Conservation (phyloP, 2,888 invertebrate genomes). For the Monopis laevigella region DNA sequence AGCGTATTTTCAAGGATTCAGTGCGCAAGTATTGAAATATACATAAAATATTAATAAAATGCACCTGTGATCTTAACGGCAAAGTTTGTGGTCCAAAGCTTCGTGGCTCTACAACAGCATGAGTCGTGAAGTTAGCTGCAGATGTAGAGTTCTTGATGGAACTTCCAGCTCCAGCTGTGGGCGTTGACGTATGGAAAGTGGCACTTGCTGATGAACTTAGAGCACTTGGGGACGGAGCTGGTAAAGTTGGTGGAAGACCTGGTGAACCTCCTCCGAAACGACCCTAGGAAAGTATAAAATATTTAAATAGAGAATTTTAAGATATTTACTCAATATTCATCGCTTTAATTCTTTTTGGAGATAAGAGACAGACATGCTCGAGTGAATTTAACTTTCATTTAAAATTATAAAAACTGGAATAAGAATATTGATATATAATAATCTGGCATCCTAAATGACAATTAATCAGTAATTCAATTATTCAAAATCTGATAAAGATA, state of each 20-base stretch:
- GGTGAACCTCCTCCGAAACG: slow-evolving; percentile 60
- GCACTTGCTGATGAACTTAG: slow-evolving; percentile 73
- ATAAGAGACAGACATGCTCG: no score
- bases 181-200: slow-evolving; percentile 57
- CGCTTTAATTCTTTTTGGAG: no score
- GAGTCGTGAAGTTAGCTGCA: slow-evolving; percentile 65
- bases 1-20: not conserved
- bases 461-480: no score
- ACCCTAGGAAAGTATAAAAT: slow-evolving; percentile 29
- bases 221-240: slow-evolving; percentile 75
- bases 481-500: no score
- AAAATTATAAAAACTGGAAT: no score
- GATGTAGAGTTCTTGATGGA: slow-evolving; percentile 68
- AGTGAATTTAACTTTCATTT: no score
- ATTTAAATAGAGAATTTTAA: no score
- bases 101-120: slow-evolving; percentile 55
- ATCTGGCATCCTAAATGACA: no score
- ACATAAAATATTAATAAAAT: not conserved
- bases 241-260: slow-evolving; percentile 77
- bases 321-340: no score
- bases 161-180: slow-evolving; percentile 37
- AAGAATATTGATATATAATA: no score
- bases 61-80: slow-evolving; percentile 57
- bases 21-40: not conserved
- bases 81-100: slow-evolving; percentile 60